Percentiles rank a stretch among this genome's conserved stretches.
Conservation (phyloP, 2,113 vertebrate species). For the Chamaea fasciata region DNA sequence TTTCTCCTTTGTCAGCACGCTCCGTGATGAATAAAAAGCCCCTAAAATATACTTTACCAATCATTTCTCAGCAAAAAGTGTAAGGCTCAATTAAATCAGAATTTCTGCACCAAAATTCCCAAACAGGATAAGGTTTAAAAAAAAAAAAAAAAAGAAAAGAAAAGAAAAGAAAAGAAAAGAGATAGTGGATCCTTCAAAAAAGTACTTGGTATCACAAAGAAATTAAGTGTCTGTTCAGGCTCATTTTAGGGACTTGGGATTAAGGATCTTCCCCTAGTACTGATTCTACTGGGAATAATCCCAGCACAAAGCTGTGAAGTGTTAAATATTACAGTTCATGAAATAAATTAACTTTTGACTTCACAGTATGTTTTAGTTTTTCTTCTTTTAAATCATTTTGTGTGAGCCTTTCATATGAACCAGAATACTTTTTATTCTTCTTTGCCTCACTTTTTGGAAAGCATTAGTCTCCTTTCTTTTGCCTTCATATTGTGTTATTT, state of each 20-base stretch:
- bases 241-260: neutral
- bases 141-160: neutral
- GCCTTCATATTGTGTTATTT: conserved; percentile 53
- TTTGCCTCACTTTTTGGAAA: neutral
- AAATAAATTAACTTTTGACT: neutral
- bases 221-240: neutral
- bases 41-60: neutral
- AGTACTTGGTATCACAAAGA: neutral
- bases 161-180: too few relatives aligned
- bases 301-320: neutral
- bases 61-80: neutral
- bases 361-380: neutral
- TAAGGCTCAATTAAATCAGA: neutral
- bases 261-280: neutral
- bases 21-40: neutral
- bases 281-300: neutral
- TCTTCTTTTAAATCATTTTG: neutral
- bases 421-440: neutral
- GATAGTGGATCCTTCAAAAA: neutral
- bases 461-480: neutral
- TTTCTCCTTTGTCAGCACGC: neutral
- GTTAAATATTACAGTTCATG: neutral
- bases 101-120: neutral
- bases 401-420: neutral
- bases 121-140: neutral